Evolutionary conservation across 2,797 vertebrate genomes (phyloP), one percentile per base, ranked within the genome.

Genomic region (Poecilia velifera): DNA sequence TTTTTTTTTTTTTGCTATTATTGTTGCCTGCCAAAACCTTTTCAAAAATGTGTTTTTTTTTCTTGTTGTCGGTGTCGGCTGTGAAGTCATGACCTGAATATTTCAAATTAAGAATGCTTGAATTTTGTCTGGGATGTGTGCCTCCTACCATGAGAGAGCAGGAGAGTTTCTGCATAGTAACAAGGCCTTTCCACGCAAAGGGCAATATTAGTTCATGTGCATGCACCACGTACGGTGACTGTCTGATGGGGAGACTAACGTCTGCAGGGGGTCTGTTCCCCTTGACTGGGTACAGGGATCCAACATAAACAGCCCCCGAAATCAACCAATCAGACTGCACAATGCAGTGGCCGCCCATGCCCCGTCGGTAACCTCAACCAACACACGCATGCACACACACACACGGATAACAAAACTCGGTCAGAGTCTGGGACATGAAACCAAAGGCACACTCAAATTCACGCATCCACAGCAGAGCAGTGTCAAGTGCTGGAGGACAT

Each of bases 241-340:
- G 91, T 93, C 89, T 93, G 89, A 84, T 86, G 86, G 80, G 78
- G 83, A 83, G 88, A 82, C 78, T 90, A 28, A 74, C 78, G 86
- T 91, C 90, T 93, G 90, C 78, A 84, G 89, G 91, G 88, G 90
- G 94, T 91, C 91, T 89, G 88, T 92, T 93, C 90, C 88, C 74
- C 89, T 90, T 93, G 86, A 88, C 79, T 90, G 91, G 85, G 85
- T 88, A 91, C 76, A 81, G 51, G 79, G 78, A 91, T 84, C 86
- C 87, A 88, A 79, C 78, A 80, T 86, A 92, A 94, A 93, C 91
- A 92, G 84, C 76, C 77, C 74, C 55, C 70, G 73, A 76, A 25
- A 86, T 88, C 89, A 82, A 76, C 93, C 92, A 93, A 93, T 94
- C 89, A 83, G 81, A 84, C 62, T 25, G 41, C 85, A 82, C 49